These are phyloP conservation scores for Bugula neritina DNA, from an alignment of 2,888 invertebrate genomes.

Conservation along the genomic window DNA sequence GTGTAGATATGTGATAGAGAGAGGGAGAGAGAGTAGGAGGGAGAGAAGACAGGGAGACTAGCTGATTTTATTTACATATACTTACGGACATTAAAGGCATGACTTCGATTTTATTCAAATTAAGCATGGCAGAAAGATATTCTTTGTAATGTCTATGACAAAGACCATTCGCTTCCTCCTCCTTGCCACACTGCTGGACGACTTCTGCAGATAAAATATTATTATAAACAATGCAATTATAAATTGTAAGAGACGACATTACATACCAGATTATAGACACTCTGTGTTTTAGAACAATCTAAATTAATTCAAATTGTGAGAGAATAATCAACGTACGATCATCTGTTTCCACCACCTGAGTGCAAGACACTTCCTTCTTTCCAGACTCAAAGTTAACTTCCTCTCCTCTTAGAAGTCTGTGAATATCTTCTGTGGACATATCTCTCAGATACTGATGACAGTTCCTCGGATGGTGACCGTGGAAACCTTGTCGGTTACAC, in stretches of 20 bases:
- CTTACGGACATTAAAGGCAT: neutral
- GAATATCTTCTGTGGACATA: neutral
- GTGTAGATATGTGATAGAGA: no score
- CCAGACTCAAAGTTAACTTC: slow-evolving; percentile 13
- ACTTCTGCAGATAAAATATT: neutral
- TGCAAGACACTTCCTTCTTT: neutral
- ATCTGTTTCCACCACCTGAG: neutral
- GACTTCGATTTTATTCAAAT: neutral
- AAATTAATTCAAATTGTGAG: no score
- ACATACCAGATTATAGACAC: no score
- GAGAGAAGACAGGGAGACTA: no score
- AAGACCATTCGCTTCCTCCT: slow-evolving; percentile 5
- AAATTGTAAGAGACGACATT: neutral
- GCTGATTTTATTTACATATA: no score
- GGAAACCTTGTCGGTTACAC: neutral
- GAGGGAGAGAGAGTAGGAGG: no score
- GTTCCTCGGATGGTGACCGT: slow-evolving; percentile 17
- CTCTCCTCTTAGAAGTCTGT: neutral
- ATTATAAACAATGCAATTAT: neutral
- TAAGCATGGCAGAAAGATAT: neutral
- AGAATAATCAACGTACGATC: neutral
- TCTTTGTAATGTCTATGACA: slow-evolving; percentile 14
- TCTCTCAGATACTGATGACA: slow-evolving; percentile 5
- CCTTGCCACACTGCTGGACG: neutral
- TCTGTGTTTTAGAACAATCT: no score